Conservation (phyloP, 2,888 invertebrate species). For the Pandemis corylana region DNA sequence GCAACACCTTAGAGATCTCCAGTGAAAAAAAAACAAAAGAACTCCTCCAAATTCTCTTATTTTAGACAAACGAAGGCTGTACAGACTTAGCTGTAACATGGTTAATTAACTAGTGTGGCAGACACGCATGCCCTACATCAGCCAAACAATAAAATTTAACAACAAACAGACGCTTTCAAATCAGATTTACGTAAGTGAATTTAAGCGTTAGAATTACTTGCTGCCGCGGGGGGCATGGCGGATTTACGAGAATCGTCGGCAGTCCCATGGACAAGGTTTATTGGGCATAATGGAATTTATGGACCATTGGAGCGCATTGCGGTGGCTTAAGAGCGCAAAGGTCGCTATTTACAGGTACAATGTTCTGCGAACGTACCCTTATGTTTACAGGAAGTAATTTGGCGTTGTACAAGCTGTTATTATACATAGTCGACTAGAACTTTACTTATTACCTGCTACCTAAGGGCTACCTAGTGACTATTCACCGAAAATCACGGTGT, state of each 20-base stretch:
- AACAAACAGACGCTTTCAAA: neutral
- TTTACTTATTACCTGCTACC: neutral
- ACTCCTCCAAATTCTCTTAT: neutral
- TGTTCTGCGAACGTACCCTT: conserved; percentile 11
- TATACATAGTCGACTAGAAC: neutral
- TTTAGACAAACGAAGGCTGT: neutral
- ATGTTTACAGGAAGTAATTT: conserved; percentile 18
- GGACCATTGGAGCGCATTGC: conserved; percentile 57
- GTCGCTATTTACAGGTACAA: conserved; percentile 40
- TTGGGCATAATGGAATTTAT: conserved; percentile 59
- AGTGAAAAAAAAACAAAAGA: neutral
- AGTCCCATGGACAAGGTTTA: conserved; percentile 64
- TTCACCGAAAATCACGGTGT: neutral
- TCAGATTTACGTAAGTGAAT: conserved; percentile 50
- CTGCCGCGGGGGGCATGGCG: conserved; percentile 44
- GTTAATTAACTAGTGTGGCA: neutral
- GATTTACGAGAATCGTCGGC: conserved; percentile 56
- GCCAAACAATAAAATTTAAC: neutral
- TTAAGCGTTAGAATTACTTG: conserved; percentile 51
- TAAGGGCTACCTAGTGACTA: neutral
- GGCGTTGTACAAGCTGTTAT: conserved; percentile 4
- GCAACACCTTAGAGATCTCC: neutral
- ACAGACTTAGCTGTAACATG: neutral
- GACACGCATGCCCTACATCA: neutral
- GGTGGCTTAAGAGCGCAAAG: conserved; percentile 44